Evolutionary conservation across 1,140 invertebrate genomes (phyloP), one percentile per base, ranked within the genome.

Genomic region (Ostrea edulis): DNA sequence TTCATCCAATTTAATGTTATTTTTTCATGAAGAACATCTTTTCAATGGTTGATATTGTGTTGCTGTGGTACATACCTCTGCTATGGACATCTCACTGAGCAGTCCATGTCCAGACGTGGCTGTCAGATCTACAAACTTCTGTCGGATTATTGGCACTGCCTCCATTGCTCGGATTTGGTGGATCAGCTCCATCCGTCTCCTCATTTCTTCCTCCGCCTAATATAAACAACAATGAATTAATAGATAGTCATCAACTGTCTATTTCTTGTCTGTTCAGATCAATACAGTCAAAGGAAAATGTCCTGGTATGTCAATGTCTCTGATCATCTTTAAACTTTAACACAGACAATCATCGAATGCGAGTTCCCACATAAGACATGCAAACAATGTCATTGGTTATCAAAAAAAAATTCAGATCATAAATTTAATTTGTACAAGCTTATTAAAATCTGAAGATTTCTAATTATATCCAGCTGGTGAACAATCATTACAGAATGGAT

Each of bases 41-140:
- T 44, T 44, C 35, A 44, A 2, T 44, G 35, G 35, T 44, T 44
- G 35, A 44, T 44, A 44, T 44, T 44, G 1, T 44, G 35, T 2
- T 58, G 4, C 55, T 58, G 55, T 25, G 9, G 8, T 9, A 86
- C 93, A 85, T 77, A 95, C 94, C 92, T 95, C 95, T 55, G 92
- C 93, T 68, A 95, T 94, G 53, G 94, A 95, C 94, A 95, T 95
- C 88, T 95, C 95, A 89, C 92, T 91, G 0, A 95, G 92, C 11
- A 95, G 90, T 14, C 94, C 93, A 89, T 92, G 91, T 14, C 94
- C 94, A 68, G 94, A 89, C 22, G 94, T 93, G 14, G 92, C 88
- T 8, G 95, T 93, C 9, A 95, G 87, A 89, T 95, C 95, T 4
- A 95, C 90, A 65, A 94, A 90, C 88, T 95, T 95, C 51, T 92